phyloP scores from a whole-genome alignment of 2,797 vertebrate species.

The Leuciscus waleckii region DNA sequence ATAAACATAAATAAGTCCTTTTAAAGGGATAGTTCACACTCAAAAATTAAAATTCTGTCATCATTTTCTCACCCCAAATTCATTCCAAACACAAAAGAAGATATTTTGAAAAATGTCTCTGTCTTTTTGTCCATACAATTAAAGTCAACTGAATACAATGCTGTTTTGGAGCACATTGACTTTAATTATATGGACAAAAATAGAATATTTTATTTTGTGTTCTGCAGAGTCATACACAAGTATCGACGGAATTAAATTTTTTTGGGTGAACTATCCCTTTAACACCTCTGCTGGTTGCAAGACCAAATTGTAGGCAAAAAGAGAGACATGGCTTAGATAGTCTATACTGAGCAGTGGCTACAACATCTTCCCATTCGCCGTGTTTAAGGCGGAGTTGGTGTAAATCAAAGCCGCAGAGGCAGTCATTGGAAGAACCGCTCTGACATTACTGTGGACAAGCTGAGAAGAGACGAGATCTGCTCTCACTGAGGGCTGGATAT shows the following conservation, averaged over 20 bases:
- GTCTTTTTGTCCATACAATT: not conserved
- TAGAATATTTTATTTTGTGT: not conserved
- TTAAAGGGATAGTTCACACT: not conserved
- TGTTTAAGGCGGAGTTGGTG: slow-evolving; percentile 39
- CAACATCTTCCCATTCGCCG: slow-evolving; percentile 3
- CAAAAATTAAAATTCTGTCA: no score
- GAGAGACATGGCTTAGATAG: slow-evolving; percentile 18
- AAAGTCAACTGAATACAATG: not conserved
- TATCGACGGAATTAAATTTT: not conserved
- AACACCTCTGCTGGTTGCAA: not conserved
- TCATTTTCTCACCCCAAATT: not conserved
- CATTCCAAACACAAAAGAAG: not conserved
- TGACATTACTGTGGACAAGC: slow-evolving; percentile 57
- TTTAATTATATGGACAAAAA: not conserved
- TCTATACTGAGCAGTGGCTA: slow-evolving; percentile 15
- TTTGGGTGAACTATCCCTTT: not conserved
- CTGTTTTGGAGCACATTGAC: not conserved
- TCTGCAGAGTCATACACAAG: not conserved
- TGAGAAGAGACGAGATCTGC: slow-evolving; percentile 45
- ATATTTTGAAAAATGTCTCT: not conserved
- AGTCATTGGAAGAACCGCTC: slow-evolving; percentile 43
- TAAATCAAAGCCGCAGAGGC: slow-evolving; percentile 52
- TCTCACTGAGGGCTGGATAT: slow-evolving; percentile 25
- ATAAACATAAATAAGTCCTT: no score
- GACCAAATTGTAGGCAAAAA: slow-evolving; percentile 14